phyloP scores from a whole-genome alignment of 2,113 vertebrate species.

The Melanostigma gelatinosum region DNA sequence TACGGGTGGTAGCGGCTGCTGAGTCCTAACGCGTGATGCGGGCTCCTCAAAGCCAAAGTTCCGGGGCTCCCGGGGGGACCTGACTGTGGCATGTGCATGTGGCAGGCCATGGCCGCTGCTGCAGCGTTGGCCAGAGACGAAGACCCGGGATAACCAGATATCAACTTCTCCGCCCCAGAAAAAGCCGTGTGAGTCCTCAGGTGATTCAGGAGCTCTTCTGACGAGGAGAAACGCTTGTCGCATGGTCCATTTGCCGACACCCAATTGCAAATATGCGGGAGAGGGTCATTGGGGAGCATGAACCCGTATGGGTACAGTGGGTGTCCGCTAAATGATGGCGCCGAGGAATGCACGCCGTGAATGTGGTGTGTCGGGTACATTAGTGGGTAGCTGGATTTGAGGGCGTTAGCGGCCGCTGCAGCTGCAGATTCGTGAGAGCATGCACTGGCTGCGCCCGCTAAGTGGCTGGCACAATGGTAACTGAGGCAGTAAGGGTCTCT shows the following conservation, averaged over 20 bases:
- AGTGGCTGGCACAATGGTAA: slow-evolving; percentile 98
- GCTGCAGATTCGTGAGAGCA: slow-evolving; percentile 90
- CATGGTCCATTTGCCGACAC: slow-evolving; percentile 99
- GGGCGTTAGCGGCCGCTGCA: slow-evolving; percentile 82
- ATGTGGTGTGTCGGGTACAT: slow-evolving; percentile 96
- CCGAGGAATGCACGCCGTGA: slow-evolving; percentile 91
- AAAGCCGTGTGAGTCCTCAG: slow-evolving; percentile 99
- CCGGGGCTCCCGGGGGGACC: slow-evolving; percentile 92
- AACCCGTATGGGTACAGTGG: slow-evolving; percentile 98
- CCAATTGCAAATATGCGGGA: slow-evolving; percentile 99
- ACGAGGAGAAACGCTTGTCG: slow-evolving; percentile 97
- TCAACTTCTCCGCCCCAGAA: slow-evolving; percentile 95
- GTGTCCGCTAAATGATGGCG: slow-evolving; percentile 93
- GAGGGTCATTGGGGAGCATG: slow-evolving; percentile 98
- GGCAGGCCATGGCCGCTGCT: slow-evolving; percentile 97
- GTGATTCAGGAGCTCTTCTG: slow-evolving; percentile 98
- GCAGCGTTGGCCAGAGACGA: slow-evolving; percentile 95
- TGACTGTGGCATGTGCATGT: slow-evolving; percentile 98
- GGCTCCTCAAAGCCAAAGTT: slow-evolving; percentile 92
- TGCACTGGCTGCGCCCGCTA: slow-evolving; percentile 90
- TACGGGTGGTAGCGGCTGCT: slow-evolving; percentile 98
- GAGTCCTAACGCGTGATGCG: slow-evolving; percentile 98
- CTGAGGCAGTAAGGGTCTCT: slow-evolving; percentile 99
- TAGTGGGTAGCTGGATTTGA: slow-evolving; percentile 95
- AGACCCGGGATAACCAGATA: slow-evolving; percentile 94